Conservation (phyloP, 2,888 invertebrate genomes). For the Hirtodrosophila confusa region DNA sequence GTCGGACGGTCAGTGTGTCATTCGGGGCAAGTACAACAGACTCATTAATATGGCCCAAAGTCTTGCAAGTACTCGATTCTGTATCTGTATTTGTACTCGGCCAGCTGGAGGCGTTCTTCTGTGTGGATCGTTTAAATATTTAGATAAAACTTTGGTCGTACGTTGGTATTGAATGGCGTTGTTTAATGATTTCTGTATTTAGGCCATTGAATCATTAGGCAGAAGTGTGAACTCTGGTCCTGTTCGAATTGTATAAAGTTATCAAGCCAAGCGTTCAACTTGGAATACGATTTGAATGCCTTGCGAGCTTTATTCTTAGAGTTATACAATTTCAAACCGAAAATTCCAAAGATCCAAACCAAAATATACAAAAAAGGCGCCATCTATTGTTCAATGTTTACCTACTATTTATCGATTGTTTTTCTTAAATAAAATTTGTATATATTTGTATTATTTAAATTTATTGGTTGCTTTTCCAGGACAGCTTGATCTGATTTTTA, state of each 20-base stretch:
- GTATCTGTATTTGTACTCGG: constrained; percentile 14
- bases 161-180: constrained; percentile 48
- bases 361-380: constrained; percentile 27
- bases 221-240: constrained; percentile 13
- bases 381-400: constrained; percentile 26
- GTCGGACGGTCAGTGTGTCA: constrained; percentile 1
- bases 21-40: constrained; percentile 42
- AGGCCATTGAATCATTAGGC: constrained; percentile 39
- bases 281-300: constrained; percentile 17
- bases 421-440: background rate
- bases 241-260: constrained; percentile 44
- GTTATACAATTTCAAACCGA: constrained; percentile 42
- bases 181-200: constrained; percentile 42
- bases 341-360: constrained; percentile 36
- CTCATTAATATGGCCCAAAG: constrained; percentile 37
- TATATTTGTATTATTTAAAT: background rate
- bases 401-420: constrained; percentile 10
- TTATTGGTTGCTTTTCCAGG: no score
- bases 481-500: no score
- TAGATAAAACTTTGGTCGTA: constrained; percentile 56
- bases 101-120: constrained; percentile 31
- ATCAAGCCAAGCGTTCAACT: constrained; percentile 40
- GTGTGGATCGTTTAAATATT: constrained; percentile 66
- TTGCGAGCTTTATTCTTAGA: constrained; percentile 50
- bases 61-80: constrained; percentile 21